These are phyloP conservation scores for Empis stercorea DNA, from an alignment of 2,888 invertebrate species.

Conservation along the genomic window DNA sequence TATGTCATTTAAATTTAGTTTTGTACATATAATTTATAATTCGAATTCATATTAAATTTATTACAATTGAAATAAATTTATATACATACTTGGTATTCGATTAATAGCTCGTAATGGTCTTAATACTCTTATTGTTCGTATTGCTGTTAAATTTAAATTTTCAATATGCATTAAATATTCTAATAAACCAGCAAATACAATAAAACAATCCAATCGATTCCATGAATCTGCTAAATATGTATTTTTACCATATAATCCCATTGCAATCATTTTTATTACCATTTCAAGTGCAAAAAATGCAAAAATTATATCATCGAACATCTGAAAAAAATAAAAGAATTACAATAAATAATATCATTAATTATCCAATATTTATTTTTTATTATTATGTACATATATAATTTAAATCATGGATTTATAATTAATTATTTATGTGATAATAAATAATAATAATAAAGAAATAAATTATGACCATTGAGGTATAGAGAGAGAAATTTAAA, in stretches of 20 bases:
- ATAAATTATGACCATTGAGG: too few relatives aligned
- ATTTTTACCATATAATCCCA: slow-evolving; percentile 89
- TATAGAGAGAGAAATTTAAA: too few relatives aligned
- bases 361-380: background rate
- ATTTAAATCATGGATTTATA: too few relatives aligned
- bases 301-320: slow-evolving; percentile 97
- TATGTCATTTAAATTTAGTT: too few relatives aligned
- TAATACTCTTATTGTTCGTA: slow-evolving; percentile 93
- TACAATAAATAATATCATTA: slow-evolving; percentile 5
- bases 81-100: slow-evolving; percentile 93
- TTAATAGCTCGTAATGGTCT: slow-evolving; percentile 96
- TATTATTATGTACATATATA: too few relatives aligned
- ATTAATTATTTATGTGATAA: too few relatives aligned
- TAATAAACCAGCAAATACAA: slow-evolving; percentile 84
- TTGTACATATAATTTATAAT: too few relatives aligned
- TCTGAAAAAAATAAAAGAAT: slow-evolving; percentile 50
- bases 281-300: slow-evolving; percentile 96
- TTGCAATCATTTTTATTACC: slow-evolving; percentile 96
- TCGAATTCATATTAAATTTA: too few relatives aligned
- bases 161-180: slow-evolving; percentile 91
- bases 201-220: slow-evolving; percentile 97
- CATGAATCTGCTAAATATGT: slow-evolving; percentile 96
- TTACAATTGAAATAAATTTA: background rate
- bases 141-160: slow-evolving; percentile 95
- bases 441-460: too few relatives aligned